These are phyloP conservation scores for Furnarius figulus DNA, from an alignment of 2,113 vertebrate species.

Conservation along the genomic window DNA sequence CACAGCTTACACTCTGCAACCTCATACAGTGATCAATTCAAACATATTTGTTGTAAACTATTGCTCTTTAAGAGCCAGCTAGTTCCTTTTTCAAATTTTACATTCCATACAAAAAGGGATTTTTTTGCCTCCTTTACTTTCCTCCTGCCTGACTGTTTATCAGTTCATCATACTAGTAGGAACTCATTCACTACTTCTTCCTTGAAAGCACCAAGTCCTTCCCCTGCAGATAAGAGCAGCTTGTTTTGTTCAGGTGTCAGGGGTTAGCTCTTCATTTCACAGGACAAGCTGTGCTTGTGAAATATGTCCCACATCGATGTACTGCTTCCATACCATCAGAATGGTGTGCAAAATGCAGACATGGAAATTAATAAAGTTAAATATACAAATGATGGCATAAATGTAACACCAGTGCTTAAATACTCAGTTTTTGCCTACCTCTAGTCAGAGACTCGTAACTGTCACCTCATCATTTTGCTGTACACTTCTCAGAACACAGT, in stretches of 20 bases:
- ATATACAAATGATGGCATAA: background rate
- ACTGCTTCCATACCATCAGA: fast-evolving
- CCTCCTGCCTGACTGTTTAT: background rate
- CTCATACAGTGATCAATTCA: background rate
- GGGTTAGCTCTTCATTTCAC: background rate
- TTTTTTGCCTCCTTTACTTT: background rate
- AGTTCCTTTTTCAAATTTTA: background rate
- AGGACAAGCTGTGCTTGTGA: background rate
- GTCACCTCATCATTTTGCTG: background rate
- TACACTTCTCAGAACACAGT: background rate
- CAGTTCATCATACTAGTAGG: background rate
- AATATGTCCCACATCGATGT: background rate
- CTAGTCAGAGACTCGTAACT: background rate
- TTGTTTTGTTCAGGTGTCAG: background rate
- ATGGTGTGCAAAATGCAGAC: background rate
- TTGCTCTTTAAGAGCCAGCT: background rate
- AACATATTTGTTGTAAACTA: background rate
- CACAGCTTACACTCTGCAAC: background rate
- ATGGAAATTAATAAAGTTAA: background rate
- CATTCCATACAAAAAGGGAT: background rate
- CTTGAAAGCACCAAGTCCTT: background rate
- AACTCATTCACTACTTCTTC: background rate
- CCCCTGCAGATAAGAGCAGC: background rate
- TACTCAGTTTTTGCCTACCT: background rate
- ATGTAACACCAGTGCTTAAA: background rate